Percentiles rank a stretch among this genome's conserved stretches.
phyloP scores from a whole-genome alignment of 2,888 invertebrate species.

The Parnassius apollo region DNA sequence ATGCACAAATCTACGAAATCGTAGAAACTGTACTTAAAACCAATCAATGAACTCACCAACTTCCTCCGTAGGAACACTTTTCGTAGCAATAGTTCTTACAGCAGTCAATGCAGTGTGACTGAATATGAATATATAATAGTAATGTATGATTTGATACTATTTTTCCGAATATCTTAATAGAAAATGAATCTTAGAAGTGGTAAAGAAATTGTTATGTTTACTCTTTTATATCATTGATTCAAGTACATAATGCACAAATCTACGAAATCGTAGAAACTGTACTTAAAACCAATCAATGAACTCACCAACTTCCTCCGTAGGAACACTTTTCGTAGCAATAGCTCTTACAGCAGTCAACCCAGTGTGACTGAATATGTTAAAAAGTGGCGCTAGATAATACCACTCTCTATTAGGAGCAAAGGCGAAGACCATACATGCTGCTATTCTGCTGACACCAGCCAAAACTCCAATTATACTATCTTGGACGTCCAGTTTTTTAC shows the following conservation, averaged over 20 bases:
- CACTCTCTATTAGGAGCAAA: constrained; percentile 68
- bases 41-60: constrained; percentile 58
- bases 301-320: constrained; percentile 79
- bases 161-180: too few species aligned
- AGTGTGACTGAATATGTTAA: constrained; percentile 78
- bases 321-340: constrained; percentile 79
- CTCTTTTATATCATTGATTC: too few species aligned
- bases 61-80: constrained; percentile 79
- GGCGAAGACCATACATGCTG: constrained; percentile 74
- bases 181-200: too few species aligned
- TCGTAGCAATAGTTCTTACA: constrained; percentile 79
- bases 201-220: too few species aligned
- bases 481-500: constrained; percentile 63
- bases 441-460: constrained; percentile 78
- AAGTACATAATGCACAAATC: too few species aligned
- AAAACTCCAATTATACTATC: constrained; percentile 73
- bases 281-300: constrained; percentile 12
- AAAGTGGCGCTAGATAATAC: constrained; percentile 73
- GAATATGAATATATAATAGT: constrained; percentile 47
- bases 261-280: too few species aligned
- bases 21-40: too few species aligned
- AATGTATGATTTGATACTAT: too few species aligned
- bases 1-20: too few species aligned
- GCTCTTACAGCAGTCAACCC: constrained; percentile 81
- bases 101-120: constrained; percentile 80